These are phyloP conservation scores for Enteromius treurensis DNA, from an alignment of 2,797 vertebrate genomes.

Conservation along the genomic window DNA sequence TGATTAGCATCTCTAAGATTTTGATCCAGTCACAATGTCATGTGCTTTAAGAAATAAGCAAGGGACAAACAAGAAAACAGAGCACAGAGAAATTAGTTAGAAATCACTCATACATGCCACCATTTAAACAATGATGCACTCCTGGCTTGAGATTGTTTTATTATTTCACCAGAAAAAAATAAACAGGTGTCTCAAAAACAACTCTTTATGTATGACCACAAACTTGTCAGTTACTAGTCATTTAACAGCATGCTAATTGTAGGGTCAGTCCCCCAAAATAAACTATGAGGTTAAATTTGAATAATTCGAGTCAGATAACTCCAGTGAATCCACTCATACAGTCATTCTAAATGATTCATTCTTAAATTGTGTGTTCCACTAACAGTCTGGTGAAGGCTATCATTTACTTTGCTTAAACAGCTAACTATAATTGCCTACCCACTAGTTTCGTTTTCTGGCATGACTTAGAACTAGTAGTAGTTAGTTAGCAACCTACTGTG, in stretches of 20 bases:
- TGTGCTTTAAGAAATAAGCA: background rate
- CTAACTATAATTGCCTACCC: background rate
- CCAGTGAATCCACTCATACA: background rate
- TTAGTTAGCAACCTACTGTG: background rate
- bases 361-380: background rate
- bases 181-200: constrained; percentile 25
- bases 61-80: background rate
- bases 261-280: background rate
- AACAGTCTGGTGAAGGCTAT: background rate
- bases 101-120: constrained; percentile 55
- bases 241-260: background rate
- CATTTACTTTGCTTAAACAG: background rate
- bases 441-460: background rate
- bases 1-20: background rate
- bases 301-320: background rate
- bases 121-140: constrained; percentile 66
- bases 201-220: constrained; percentile 3
- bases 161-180: constrained; percentile 31
- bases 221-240: constrained; percentile 3
- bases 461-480: background rate
- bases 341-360: background rate
- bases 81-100: constrained; percentile 44
- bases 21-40: background rate
- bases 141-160: constrained; percentile 61
- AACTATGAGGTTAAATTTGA: background rate